Evolutionary conservation across 2,888 invertebrate species (phyloP).

Genomic region (Caenorhabditis becei): DNA sequence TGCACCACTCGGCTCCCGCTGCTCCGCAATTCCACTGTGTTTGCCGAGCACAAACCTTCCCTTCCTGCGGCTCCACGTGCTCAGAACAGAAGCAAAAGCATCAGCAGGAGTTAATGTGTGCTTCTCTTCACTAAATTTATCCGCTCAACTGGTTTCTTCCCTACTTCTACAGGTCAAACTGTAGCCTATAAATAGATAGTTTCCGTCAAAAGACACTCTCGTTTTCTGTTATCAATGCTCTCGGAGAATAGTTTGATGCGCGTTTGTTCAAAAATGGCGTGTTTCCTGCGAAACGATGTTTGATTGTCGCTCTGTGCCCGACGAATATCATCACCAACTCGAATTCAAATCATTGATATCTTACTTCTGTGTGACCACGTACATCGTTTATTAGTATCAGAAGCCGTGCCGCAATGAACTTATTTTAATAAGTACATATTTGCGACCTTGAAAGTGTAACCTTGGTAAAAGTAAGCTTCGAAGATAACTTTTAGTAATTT

Average conservation of each 20-base stretch:
- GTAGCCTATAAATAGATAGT: conserved; percentile 23
- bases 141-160: neutral
- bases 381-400: too few species aligned
- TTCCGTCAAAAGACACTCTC: neutral
- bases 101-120: neutral
- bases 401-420: too few species aligned
- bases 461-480: too few species aligned
- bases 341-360: too few species aligned
- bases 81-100: conserved; percentile 11
- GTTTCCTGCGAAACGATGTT: conserved; percentile 16
- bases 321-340: too few species aligned
- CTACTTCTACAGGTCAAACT: conserved; percentile 4
- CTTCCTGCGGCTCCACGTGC: conserved; percentile 37
- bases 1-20: conserved; percentile 15
- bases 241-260: conserved; percentile 26
- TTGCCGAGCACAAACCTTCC: conserved; percentile 30
- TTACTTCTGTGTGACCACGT: too few species aligned
- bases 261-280: neutral
- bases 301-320: neutral
- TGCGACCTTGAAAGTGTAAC: too few species aligned
- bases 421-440: too few species aligned
- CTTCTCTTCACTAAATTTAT: conserved; percentile 12
- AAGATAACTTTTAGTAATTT: too few species aligned
- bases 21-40: conserved; percentile 6
- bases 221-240: neutral